Conservation (phyloP, 2,113 vertebrate species). For the Urocitellus parryii region DNA sequence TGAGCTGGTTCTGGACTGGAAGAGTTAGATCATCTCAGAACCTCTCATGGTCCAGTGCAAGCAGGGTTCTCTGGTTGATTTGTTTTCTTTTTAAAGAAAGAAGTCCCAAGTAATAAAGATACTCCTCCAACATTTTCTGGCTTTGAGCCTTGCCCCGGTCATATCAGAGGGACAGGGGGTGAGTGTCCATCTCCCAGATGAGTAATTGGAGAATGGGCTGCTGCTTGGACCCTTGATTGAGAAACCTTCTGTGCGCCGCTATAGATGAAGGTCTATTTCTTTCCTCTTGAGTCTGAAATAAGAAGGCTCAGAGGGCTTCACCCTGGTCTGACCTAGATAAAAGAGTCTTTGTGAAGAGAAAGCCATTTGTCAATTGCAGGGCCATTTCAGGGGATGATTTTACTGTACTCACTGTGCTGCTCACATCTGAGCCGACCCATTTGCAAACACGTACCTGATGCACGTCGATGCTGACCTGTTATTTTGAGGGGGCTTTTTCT, state of each 20-base stretch:
- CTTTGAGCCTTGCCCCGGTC: not conserved
- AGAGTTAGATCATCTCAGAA: slow-evolving; percentile 5
- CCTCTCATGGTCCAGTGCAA: not conserved
- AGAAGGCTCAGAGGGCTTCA: slow-evolving; percentile 35
- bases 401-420: not conserved
- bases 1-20: slow-evolving; percentile 21
- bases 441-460: not conserved
- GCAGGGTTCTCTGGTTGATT: not conserved
- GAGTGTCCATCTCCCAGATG: not conserved
- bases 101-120: not conserved
- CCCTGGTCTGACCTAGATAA: slow-evolving; percentile 53
- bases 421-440: not conserved
- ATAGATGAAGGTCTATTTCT: slow-evolving; percentile 63
- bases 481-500: not conserved
- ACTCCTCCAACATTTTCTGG: not conserved
- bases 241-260: slow-evolving; percentile 63
- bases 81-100: slow-evolving; percentile 61
- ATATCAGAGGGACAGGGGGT: not conserved
- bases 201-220: not conserved
- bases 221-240: slow-evolving; percentile 51
- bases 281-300: slow-evolving; percentile 23
- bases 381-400: slow-evolving; percentile 51
- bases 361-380: slow-evolving; percentile 58
- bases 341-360: slow-evolving; percentile 64
- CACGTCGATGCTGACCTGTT: not conserved